Evolutionary conservation across 2,797 vertebrate genomes (phyloP).

Genomic region (Huso huso): DNA sequence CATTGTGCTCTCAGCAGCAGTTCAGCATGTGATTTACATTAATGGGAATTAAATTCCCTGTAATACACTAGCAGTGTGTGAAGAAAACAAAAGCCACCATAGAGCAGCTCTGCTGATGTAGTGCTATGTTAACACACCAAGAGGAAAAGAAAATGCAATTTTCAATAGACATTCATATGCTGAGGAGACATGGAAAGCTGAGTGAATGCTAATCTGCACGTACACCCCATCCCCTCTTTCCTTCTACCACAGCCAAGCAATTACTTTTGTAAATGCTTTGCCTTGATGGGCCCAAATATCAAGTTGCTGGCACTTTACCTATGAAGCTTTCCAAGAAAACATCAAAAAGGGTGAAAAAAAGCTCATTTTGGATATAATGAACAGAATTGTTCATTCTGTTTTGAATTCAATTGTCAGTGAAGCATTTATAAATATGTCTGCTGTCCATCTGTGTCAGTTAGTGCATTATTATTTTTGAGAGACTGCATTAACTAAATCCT

Average conservation of each 20-base stretch:
- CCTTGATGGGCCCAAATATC: conserved; percentile 40
- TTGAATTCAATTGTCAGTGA: conserved; percentile 5
- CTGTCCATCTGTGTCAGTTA: no score
- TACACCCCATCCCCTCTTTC: conserved; percentile 38
- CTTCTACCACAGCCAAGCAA: conserved; percentile 30
- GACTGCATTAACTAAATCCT: no score
- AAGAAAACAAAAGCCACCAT: conserved; percentile 37
- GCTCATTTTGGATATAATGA: conserved; percentile 39
- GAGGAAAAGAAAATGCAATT: conserved; percentile 12
- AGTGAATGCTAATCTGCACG: conserved; percentile 51
- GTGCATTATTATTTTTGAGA: no score
- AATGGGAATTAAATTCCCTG: conserved; percentile 19
- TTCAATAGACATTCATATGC: conserved; percentile 45
- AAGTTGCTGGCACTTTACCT: conserved; percentile 27
- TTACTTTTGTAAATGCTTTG: conserved; percentile 12
- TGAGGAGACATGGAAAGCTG: conserved; percentile 28
- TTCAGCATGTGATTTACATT: conserved; percentile 39
- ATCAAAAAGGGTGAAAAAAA: conserved; percentile 29
- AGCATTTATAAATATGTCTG: neutral
- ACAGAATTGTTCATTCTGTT: conserved; percentile 44
- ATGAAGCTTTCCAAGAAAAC: conserved; percentile 30
- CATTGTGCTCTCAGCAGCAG: conserved; percentile 29
- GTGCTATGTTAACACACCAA: conserved; percentile 18
- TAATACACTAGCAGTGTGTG: conserved; percentile 18
- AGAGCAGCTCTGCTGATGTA: conserved; percentile 31